These are phyloP conservation scores for Grallaria varia DNA, from an alignment of 2,113 vertebrate genomes.

Conservation along the genomic window DNA sequence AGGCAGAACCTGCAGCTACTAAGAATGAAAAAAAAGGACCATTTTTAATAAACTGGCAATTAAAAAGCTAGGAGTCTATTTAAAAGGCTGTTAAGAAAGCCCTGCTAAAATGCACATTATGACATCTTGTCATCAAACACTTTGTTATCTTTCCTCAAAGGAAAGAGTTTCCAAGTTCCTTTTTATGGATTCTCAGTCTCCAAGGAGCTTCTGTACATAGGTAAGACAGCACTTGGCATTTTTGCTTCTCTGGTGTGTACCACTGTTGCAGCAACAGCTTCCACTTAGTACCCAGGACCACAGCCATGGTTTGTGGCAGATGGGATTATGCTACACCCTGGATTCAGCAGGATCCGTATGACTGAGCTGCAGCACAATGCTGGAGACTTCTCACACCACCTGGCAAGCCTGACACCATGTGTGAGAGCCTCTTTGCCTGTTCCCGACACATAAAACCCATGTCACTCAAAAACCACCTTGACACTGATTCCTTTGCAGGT, in stretches of 20 bases:
- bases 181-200: neutral
- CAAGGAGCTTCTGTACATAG: neutral
- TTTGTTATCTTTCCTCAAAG: neutral
- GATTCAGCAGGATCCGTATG: rapidly evolving
- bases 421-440: rapidly evolving
- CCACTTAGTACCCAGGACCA: neutral
- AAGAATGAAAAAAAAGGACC: neutral
- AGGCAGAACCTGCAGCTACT: neutral
- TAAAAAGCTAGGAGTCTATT: neutral
- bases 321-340: rapidly evolving
- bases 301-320: neutral
- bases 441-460: neutral
- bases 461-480: neutral
- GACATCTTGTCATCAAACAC: neutral
- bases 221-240: neutral
- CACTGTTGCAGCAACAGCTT: neutral
- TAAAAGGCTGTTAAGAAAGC: neutral
- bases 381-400: neutral
- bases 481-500: neutral
- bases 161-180: neutral
- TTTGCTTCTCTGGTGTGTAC: neutral
- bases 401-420: neutral
- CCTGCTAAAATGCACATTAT: neutral
- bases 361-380: neutral
- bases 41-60: neutral